phyloP scores from a whole-genome alignment of 2,113 vertebrate genomes.

The Eolophus roseicapilla region DNA sequence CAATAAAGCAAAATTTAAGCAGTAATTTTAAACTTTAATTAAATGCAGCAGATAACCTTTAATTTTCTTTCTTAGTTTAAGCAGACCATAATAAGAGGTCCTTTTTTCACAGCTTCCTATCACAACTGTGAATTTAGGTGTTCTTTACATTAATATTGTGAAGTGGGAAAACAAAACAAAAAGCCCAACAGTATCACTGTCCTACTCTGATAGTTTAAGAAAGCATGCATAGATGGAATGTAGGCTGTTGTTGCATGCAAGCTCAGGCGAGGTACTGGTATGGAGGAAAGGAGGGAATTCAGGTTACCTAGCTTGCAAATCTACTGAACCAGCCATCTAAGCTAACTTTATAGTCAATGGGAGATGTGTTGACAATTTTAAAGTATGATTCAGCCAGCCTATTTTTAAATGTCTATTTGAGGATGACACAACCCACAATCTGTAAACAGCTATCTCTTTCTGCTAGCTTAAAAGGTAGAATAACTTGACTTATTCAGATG shows the following conservation, averaged over 20 bases:
- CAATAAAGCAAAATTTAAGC: not conserved
- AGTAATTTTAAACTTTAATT: not conserved
- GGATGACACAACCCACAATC: not conserved
- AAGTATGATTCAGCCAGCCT: not conserved
- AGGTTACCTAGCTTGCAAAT: not conserved
- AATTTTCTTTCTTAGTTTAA: not conserved
- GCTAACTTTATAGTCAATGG: not conserved
- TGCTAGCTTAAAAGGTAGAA: not conserved
- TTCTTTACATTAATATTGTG: not conserved
- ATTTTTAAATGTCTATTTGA: not conserved
- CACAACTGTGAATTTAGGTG: fast-evolving
- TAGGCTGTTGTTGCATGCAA: not conserved
- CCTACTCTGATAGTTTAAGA: not conserved
- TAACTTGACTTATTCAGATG: not conserved
- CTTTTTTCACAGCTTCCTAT: not conserved
- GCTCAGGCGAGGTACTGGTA: not conserved
- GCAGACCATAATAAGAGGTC: not conserved
- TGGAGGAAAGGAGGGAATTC: not conserved
- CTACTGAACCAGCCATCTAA: not conserved
- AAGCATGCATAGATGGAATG: not conserved
- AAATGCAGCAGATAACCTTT: not conserved
- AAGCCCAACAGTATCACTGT: fast-evolving
- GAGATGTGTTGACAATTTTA: not conserved
- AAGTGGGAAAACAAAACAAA: not conserved
- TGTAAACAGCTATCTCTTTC: not conserved